Evolutionary conservation across 2,888 invertebrate species (phyloP).

Genomic region (Cantharis rufa): DNA sequence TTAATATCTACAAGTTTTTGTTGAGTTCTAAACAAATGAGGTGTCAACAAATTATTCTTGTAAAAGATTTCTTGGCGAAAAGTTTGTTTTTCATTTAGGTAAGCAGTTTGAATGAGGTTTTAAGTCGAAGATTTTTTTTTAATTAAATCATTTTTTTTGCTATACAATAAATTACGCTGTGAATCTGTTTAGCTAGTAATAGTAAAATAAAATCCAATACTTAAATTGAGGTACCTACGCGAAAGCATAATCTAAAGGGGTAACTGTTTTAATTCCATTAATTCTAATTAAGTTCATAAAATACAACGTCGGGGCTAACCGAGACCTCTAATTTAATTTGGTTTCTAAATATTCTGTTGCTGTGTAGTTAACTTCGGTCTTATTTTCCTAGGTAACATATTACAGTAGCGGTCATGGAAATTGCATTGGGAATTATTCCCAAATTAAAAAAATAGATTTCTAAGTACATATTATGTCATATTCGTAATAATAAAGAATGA

Average conservation of each 20-base stretch:
- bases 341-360: slow-evolving; percentile 2
- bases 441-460: too few relatives aligned
- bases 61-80: not conserved
- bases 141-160: not conserved
- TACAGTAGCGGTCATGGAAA: too few relatives aligned
- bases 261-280: slow-evolving; percentile 15
- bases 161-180: not conserved
- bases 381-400: not conserved
- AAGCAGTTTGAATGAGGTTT: too few relatives aligned
- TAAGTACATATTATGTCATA: too few relatives aligned
- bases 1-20: not conserved
- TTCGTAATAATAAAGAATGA: too few relatives aligned
- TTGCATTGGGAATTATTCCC: too few relatives aligned
- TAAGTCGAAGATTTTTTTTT: not conserved
- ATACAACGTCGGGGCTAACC: slow-evolving; percentile 8
- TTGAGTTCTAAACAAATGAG: not conserved
- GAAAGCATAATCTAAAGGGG: not conserved
- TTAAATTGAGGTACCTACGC: not conserved
- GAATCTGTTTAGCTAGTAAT: not conserved
- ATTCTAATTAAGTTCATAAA: slow-evolving; percentile 13
- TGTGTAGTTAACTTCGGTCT: not conserved
- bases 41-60: not conserved
- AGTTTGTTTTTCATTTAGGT: not conserved
- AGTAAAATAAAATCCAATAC: not conserved
- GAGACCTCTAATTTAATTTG: slow-evolving; percentile 17